Percentiles rank a stretch among this genome's conserved stretches.
These are phyloP conservation scores for Aspiorhynchus laticeps DNA, from an alignment of 2,113 vertebrate species.

Conservation along the genomic window DNA sequence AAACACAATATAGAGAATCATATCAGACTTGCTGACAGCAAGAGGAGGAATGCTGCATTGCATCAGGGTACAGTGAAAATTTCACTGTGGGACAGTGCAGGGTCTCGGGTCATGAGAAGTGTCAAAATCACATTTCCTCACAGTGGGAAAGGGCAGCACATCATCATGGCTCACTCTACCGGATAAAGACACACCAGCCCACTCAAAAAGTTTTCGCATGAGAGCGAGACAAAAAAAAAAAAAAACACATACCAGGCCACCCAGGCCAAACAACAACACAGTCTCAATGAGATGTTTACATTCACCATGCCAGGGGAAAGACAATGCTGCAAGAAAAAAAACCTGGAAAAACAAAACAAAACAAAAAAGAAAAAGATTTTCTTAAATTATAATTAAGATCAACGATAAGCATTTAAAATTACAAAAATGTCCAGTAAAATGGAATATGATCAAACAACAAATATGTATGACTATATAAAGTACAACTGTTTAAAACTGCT, in stretches of 20 bases:
- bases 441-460: not conserved
- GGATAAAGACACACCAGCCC: slow-evolving; percentile 65
- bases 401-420: not conserved
- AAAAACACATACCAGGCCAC: slow-evolving; percentile 11
- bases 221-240: slow-evolving; percentile 33
- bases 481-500: not conserved
- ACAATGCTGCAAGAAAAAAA: not conserved
- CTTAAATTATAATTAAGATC: not conserved
- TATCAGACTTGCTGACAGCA: not conserved
- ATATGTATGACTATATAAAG: not conserved
- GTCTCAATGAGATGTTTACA: slow-evolving; percentile 16
- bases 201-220: slow-evolving; percentile 68
- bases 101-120: slow-evolving; percentile 89
- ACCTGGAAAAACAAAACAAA: not conserved
- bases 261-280: slow-evolving; percentile 18
- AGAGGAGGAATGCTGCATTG: not conserved
- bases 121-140: slow-evolving; percentile 85
- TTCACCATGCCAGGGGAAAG: slow-evolving; percentile 7
- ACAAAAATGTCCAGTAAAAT: not conserved
- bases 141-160: slow-evolving; percentile 82
- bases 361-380: not conserved
- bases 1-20: not conserved
- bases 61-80: slow-evolving; percentile 34
- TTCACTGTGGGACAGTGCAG: slow-evolving; percentile 68
- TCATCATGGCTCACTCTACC: slow-evolving; percentile 69